Base-by-base conservation (phyloP, 1,140 invertebrate genomes). In the Chironomus striatipennis region DNA sequence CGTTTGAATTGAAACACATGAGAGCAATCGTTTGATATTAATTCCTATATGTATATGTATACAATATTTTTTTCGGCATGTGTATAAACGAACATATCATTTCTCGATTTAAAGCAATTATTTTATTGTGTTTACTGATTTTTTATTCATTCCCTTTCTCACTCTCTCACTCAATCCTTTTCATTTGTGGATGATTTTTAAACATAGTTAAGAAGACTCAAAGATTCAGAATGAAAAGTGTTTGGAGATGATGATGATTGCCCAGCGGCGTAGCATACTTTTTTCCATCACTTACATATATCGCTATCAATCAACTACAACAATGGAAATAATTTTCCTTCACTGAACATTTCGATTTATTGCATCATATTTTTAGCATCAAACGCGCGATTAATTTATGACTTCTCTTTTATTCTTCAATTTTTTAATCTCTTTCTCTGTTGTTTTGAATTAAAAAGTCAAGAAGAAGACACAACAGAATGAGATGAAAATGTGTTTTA, bases 231-330 rank as follows among this genome's bases (percentile, higher is more conserved):
- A n/a, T n/a, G n/a, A n/a, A n/a, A n/a, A n/a, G 17, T 17, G 17
- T 73, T 43, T 75, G 20, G 12, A 57, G n/a, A 17, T 24, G 20
- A 18, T 75, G 73, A 74, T 76, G 72, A 43, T 75, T 10, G 15
- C 20, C 21, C 67, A 9, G 17, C 21, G 20, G 21, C 42, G 74
- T 57, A 70, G 67, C 34, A 43, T 72, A 70, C 67, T 74, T 73
- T 42, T 57, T 34, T 43, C 67, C 24, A 43, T 57, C 47, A 5
- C 47, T 47, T 15, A 47, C 2, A n/a, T 10, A 12, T 57, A 57
- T 57, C 15, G 47, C 12, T 57, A 57, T 57, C 47, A 57, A 57
- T 57, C 47, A 57, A 57, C 24, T 34, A 34, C 24, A 34, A 34
- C 24, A 34, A 34, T 34, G 24, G 24, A 34, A 2, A 34, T 34